Percentiles rank a stretch among this genome's conserved stretches.
Conservation (phyloP, 1,140 invertebrate genomes). For the Apis mellifera region Amel_HAv3.1 CM009937.2:437501-438000, state of each 20-base stretch:
- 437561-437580: not conserved
- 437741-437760: no score
- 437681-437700: no score
- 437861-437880: not conserved
- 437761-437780: not conserved
- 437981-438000: not conserved
- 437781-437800: not conserved
- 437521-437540: slow-evolving; percentile 4
- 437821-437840: not conserved
- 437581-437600: not conserved
- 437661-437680: not conserved
- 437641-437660: not conserved
- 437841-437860: not conserved
- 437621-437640: not conserved
- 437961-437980: not conserved
- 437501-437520: slow-evolving; percentile 4
- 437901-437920: slow-evolving; percentile 5
- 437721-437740: no score
- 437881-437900: not conserved
- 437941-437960: slow-evolving; percentile 3
- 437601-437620: not conserved
- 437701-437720: no score
- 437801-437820: not conserved
- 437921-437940: slow-evolving; percentile 6
- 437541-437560: not conserved